Percentiles rank a stretch among this genome's conserved stretches.
Conservation (phyloP, 2,113 vertebrate genomes). For the Cheirogaleus medius region DNA sequence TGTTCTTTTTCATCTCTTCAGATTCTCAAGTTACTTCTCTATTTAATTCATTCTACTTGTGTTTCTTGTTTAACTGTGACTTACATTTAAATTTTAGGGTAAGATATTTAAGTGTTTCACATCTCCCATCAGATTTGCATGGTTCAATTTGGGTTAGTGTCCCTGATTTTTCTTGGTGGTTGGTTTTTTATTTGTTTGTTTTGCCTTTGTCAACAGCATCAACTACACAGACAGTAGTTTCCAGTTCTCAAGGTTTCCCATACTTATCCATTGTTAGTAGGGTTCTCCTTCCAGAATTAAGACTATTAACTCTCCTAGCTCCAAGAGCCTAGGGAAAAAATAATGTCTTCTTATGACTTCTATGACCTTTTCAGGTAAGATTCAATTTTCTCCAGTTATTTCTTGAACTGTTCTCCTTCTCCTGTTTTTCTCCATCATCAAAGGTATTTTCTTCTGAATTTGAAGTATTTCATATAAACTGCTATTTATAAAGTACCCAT, state of each 20-base stretch:
- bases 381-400: constrained; percentile 51
- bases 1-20: constrained; percentile 39
- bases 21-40: constrained; percentile 50
- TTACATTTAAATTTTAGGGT: constrained; percentile 33
- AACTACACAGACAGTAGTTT: constrained; percentile 6
- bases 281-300: constrained; percentile 27
- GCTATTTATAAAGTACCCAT: constrained; percentile 21
- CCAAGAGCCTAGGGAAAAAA: background rate
- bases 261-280: background rate
- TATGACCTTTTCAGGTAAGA: background rate
- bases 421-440: background rate
- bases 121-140: constrained; percentile 19
- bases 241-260: background rate
- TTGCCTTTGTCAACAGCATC: background rate
- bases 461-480: constrained; percentile 6
- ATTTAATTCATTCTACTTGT: background rate
- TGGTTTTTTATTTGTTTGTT: background rate
- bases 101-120: constrained; percentile 1
- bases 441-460: background rate
- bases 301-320: constrained; percentile 4
- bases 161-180: background rate
- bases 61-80: constrained; percentile 27
- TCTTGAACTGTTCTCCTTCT: background rate
- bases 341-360: background rate
- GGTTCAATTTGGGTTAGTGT: constrained; percentile 12